Evolutionary conservation across 2,113 vertebrate species (phyloP).

Genomic region (Tamias sibiricus): DNA sequence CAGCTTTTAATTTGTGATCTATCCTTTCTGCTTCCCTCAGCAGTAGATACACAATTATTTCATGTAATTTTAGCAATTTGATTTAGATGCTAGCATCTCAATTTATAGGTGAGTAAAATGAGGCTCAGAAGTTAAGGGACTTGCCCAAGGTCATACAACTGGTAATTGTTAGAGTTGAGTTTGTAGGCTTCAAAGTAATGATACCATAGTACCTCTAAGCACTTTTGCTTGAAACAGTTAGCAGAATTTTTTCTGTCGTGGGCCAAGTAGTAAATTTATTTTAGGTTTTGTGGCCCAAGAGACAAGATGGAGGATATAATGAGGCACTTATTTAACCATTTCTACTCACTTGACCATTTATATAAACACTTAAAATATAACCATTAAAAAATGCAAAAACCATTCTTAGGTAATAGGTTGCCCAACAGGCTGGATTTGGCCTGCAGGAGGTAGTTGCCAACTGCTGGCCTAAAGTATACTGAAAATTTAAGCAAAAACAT

Average conservation of each 20-base stretch:
- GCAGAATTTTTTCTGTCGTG: neutral
- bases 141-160: neutral
- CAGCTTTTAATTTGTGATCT: neutral
- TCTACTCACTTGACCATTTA: no score
- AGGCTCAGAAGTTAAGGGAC: neutral
- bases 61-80: neutral
- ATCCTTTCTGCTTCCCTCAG: neutral
- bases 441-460: neutral
- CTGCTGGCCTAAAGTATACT: neutral
- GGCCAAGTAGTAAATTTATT: neutral
- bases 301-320: neutral
- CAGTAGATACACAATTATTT: neutral
- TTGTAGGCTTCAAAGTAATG: no score
- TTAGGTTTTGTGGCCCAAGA: slow-evolving; percentile 12
- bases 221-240: neutral
- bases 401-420: neutral
- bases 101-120: neutral
- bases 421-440: neutral
- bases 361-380: slow-evolving; percentile 33
- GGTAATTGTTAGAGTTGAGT: neutral
- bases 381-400: slow-evolving; percentile 4
- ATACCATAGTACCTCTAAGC: no score
- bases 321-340: neutral
- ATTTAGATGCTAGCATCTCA: neutral
- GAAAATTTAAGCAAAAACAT: neutral